Conservation (phyloP, 2,113 vertebrate species). For the Trichechus manatus region DNA sequence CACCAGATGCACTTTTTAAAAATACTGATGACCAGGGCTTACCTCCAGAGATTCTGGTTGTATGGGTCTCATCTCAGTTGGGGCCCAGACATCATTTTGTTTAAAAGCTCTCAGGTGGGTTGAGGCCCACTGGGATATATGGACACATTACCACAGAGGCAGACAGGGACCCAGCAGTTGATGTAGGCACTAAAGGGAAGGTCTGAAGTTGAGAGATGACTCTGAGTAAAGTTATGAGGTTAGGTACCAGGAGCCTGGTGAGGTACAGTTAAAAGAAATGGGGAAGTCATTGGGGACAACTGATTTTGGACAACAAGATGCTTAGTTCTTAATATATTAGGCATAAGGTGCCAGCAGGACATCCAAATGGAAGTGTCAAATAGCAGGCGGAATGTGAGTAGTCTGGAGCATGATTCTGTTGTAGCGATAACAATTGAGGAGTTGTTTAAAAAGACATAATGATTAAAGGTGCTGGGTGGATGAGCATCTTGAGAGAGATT, state of each 20-base stretch:
- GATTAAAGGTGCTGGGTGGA: not conserved
- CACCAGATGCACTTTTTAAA: constrained; percentile 31
- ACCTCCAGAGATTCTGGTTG: constrained; percentile 20
- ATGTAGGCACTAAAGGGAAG: not conserved
- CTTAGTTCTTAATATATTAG: not conserved
- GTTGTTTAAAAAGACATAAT: not conserved
- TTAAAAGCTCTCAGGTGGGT: not conserved
- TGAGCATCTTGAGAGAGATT: not conserved
- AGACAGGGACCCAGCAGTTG: not conserved
- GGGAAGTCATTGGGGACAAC: not conserved
- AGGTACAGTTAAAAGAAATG: not conserved
- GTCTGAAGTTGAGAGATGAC: not conserved
- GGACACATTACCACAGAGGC: not conserved
- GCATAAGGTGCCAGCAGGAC: not conserved
- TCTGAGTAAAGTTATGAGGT: not conserved
- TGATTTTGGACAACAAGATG: not conserved
- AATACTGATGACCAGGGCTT: not conserved
- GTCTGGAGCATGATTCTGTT: not conserved
- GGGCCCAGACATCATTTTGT: not conserved
- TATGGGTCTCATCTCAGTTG: not conserved
- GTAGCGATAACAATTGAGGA: not conserved
- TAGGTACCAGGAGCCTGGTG: not conserved
- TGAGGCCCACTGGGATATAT: not conserved
- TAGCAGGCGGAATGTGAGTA: not conserved
- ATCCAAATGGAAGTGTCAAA: not conserved